phyloP scores from a whole-genome alignment of 2,888 invertebrate species.

The Apodemia zela region DNA sequence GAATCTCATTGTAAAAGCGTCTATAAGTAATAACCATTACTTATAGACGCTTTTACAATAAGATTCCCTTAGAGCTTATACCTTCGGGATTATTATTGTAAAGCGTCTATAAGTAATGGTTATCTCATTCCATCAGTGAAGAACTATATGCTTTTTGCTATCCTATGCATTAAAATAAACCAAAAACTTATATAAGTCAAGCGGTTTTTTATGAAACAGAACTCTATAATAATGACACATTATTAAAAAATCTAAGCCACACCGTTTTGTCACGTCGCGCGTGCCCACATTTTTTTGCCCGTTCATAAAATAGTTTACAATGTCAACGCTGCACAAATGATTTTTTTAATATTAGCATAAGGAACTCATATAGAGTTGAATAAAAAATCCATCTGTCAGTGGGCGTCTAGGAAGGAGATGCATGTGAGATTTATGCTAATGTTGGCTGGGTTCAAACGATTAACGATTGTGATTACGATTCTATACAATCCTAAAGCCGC shows the following conservation, averaged over 20 bases:
- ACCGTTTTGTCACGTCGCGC: constrained; percentile 40
- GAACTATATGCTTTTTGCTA: no score
- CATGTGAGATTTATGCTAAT: constrained; percentile 68
- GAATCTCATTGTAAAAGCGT: no score
- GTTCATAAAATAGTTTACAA: constrained; percentile 45
- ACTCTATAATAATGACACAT: no score
- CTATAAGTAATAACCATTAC: no score
- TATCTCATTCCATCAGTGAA: no score
- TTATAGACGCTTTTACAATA: no score
- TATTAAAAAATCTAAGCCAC: constrained; percentile 21
- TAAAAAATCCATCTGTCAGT: constrained; percentile 59
- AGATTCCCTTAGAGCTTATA: no score
- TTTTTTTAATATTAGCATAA: constrained; percentile 58
- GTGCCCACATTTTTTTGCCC: constrained; percentile 65
- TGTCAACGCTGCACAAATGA: constrained; percentile 30
- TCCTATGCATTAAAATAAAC: no score
- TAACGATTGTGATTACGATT: constrained; percentile 34
- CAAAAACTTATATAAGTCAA: no score
- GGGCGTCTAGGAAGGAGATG: constrained; percentile 54
- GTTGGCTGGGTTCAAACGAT: constrained; percentile 40
- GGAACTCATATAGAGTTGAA: constrained; percentile 49
- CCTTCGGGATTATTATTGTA: no score
- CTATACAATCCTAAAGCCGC: constrained; percentile 2
- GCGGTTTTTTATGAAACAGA: no score
- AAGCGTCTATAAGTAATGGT: no score